These are phyloP conservation scores for Leucoraja erinaceus DNA, from an alignment of 2,113 vertebrate species.

Conservation along the genomic window DNA sequence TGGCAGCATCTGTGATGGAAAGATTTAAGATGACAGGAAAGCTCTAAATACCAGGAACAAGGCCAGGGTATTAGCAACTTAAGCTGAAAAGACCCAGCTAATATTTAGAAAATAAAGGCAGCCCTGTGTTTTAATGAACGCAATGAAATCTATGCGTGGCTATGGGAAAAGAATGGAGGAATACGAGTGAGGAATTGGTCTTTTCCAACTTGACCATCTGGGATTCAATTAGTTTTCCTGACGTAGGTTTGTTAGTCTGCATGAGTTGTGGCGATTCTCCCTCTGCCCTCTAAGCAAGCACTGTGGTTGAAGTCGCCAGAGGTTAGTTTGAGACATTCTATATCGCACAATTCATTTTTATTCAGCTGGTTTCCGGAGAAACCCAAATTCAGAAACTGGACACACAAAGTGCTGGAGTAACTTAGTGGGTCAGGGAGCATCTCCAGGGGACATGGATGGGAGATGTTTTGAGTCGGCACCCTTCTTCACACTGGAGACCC, in stretches of 20 bases:
- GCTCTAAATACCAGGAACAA: conserved; percentile 82
- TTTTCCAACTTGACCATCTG: neutral
- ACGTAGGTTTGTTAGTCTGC: too few relatives aligned
- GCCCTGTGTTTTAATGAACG: conserved; percentile 91
- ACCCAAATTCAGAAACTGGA: neutral
- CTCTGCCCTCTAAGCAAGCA: neutral
- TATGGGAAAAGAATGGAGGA: neutral
- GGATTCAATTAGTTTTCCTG: neutral
- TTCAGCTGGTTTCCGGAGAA: neutral
- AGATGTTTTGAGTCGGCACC: too few relatives aligned
- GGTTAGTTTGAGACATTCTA: neutral
- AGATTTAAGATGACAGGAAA: conserved; percentile 65
- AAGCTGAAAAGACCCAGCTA: conserved; percentile 88
- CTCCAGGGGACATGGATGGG: too few relatives aligned
- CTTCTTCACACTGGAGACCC: too few relatives aligned
- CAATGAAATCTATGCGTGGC: neutral
- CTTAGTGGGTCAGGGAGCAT: too few relatives aligned
- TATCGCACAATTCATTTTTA: neutral
- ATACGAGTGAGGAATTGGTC: neutral
- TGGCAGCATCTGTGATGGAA: neutral
- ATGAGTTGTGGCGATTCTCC: neutral
- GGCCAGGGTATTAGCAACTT: conserved; percentile 79
- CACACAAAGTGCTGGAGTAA: too few relatives aligned
- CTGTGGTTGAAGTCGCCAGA: neutral
- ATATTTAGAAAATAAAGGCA: conserved; percentile 94